Conservation (phyloP, 1,140 invertebrate genomes). For the Augochlora pura region DNA sequence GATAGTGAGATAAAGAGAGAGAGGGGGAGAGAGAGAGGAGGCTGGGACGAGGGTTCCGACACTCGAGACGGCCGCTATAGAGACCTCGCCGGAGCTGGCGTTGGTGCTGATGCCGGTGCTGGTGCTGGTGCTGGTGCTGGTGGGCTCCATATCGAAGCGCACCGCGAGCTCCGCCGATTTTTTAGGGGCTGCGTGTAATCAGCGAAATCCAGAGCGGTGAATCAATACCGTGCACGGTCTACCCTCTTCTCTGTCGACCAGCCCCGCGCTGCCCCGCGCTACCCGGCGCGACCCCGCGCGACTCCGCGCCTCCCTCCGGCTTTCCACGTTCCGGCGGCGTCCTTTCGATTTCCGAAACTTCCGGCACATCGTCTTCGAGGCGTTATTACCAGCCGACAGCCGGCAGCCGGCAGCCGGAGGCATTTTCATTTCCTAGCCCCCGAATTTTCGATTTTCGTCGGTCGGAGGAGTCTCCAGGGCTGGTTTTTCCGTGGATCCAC, state of each 20-base stretch:
- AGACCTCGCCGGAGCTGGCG: background rate
- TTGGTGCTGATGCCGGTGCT: background rate
- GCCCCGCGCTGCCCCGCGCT: background rate
- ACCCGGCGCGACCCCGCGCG: too few relatives aligned
- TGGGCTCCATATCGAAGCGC: conserved; percentile 10
- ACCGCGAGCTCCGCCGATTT: background rate
- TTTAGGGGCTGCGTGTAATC: background rate
- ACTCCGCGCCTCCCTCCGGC: background rate
- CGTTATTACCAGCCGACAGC: conserved; percentile 53
- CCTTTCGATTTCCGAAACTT: conserved; percentile 59
- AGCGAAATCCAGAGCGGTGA: conserved; percentile 32
- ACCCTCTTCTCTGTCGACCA: background rate
- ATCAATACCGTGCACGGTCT: conserved; percentile 55
- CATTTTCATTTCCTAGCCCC: conserved; percentile 64
- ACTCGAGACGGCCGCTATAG: conserved; percentile 32
- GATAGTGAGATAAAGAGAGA: background rate
- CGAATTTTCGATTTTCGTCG: conserved; percentile 65
- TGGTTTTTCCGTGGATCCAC: background rate
- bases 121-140: background rate
- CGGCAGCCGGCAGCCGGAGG: conserved; percentile 52
- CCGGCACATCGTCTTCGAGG: conserved; percentile 59
- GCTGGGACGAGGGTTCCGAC: background rate
- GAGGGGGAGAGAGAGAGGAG: background rate
- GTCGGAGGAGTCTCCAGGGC: background rate
- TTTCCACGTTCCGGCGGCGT: conserved; percentile 2